A percentile compares a stretch with the other conserved stretches of the same genome.
Evolutionary conservation across 2,113 vertebrate genomes (phyloP).

Genomic region (Ptilonorhynchus violaceus): DNA sequence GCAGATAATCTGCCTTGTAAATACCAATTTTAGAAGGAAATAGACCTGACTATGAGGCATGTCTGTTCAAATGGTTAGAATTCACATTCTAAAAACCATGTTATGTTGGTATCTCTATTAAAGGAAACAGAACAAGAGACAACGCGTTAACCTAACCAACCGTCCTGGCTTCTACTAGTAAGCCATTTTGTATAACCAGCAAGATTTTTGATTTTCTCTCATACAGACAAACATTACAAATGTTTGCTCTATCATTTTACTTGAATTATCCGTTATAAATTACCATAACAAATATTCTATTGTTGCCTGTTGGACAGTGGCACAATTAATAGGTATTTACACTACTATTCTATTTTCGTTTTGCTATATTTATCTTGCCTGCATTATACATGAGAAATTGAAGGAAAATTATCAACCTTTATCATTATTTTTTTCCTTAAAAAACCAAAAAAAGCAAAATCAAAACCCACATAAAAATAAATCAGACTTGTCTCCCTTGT

Average conservation of each 20-base stretch:
- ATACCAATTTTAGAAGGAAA: neutral
- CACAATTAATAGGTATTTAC: conserved; percentile 44
- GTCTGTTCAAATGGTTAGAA: neutral
- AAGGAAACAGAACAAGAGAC: neutral
- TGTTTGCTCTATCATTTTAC: conserved; percentile 19
- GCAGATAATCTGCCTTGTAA: neutral
- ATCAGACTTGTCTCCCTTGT: neutral
- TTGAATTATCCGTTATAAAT: conserved; percentile 53
- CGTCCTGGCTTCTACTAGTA: neutral
- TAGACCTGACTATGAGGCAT: neutral
- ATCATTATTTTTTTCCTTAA: neutral
- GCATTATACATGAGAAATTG: conserved; percentile 23
- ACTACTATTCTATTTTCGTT: conserved; percentile 12
- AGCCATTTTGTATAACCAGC: neutral
- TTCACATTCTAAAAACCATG: neutral
- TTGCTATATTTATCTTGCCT: neutral
- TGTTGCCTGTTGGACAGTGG: conserved; percentile 40
- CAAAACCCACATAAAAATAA: neutral
- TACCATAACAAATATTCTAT: conserved; percentile 17
- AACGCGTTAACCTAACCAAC: conserved; percentile 1
- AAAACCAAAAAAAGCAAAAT: neutral
- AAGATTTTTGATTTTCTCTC: conserved; percentile 19
- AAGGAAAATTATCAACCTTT: conserved; percentile 21
- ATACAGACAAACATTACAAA: conserved; percentile 12
- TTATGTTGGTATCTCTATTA: neutral